Base-by-base conservation (phyloP, 1,140 invertebrate species). In the Papilio polyxenes region DNA sequence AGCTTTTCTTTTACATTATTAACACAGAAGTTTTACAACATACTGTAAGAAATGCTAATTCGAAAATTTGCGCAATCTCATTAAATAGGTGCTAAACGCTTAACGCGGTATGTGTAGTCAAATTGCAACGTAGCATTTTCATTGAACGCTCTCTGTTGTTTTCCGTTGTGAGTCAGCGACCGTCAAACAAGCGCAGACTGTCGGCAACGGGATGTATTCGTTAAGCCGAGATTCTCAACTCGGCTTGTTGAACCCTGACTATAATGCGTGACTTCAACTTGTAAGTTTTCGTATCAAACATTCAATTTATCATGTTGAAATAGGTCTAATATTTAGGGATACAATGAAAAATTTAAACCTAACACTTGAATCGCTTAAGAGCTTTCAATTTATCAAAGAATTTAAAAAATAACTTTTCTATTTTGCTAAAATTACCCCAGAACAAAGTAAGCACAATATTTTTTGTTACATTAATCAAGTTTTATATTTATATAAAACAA, bases 171-270 rank as follows among this genome's bases (percentile, higher is more conserved):
- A 93, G 83, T 93, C 89, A 92, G 87, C 83, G 84, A 83, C 77
- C 85, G 83, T 75, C 87, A 94, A 94, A 92, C 92, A 92, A 92
- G 92, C 85, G 88, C 87, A 90, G 88, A 89, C 91, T 87, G 87
- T 87, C 91, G 85, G 85, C 87, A 90, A 90, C 92, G 92, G 90
- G 93, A 94, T 92, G 89, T 91, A 89, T 89, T 90, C 91, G 90
- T 92, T 94, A 93, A 90, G 88, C 91, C 83, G 92, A 90, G 92
- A 93, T 94, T 94, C 91, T 89, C 85, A 83, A 86, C 83, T 87
- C 84, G 75, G 85, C 86, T 20, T 80, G 40, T 80, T 80, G 78
- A 79, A 65, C 78, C 44, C 78, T 65, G 62, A 10, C 17, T 9
- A 40, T 80, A 69, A 9, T n/a, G 11, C 2, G 17, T 20, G 7